These are phyloP conservation scores for Peromyscus californicus DNA, from an alignment of 2,113 vertebrate species.

Conservation along the genomic window DNA sequence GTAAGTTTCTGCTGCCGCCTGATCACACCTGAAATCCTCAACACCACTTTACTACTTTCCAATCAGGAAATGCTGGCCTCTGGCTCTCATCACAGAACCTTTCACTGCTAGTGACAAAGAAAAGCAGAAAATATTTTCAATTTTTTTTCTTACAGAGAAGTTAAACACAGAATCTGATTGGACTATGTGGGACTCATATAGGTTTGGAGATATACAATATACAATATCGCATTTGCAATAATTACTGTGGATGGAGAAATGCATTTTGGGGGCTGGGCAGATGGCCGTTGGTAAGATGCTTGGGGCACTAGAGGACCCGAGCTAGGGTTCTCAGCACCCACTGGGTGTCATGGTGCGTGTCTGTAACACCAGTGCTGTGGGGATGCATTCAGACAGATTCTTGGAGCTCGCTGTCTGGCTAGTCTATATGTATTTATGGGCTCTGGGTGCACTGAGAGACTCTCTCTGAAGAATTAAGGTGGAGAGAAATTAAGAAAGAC, in stretches of 20 bases:
- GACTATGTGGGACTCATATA: neutral
- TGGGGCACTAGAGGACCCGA: neutral
- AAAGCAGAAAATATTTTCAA: slow-evolving; percentile 29
- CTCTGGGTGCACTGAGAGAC: neutral
- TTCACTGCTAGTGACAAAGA: neutral
- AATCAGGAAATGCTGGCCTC: neutral
- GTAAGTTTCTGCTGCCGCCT: neutral
- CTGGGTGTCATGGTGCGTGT: neutral
- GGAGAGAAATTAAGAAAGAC: neutral
- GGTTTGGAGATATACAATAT: neutral
- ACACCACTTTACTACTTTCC: neutral
- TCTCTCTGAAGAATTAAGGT: neutral
- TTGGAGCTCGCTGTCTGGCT: neutral
- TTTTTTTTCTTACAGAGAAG: neutral
- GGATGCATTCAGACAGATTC: too few species aligned
- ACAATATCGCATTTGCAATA: neutral
- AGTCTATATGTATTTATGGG: neutral
- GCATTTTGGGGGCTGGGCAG: neutral
- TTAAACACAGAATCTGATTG: slow-evolving; percentile 54
- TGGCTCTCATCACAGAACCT: neutral
- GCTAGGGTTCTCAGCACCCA: neutral
- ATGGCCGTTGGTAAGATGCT: too few species aligned
- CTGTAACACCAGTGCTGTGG: neutral
- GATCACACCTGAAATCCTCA: neutral
- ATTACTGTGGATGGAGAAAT: neutral